These are phyloP conservation scores for Dolichoris vasculosae DNA, from an alignment of 1,140 invertebrate genomes.

Conservation along the genomic window DNA sequence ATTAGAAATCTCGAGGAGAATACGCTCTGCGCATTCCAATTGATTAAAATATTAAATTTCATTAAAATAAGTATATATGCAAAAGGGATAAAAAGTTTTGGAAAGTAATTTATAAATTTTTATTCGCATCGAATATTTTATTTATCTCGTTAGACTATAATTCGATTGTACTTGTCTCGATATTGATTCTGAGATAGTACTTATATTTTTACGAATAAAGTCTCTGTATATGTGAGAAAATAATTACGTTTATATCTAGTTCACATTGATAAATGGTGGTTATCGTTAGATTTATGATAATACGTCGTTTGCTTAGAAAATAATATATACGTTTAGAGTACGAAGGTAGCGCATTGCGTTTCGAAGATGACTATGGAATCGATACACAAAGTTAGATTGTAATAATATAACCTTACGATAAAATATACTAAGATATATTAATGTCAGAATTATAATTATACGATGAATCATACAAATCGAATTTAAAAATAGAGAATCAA, in stretches of 20 bases:
- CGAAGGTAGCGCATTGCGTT: background rate
- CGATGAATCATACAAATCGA: background rate
- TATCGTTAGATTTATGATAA: background rate
- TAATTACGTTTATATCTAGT: background rate
- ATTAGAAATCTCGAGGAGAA: background rate
- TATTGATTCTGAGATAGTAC: background rate
- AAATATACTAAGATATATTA: background rate
- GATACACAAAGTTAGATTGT: background rate
- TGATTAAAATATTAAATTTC: background rate
- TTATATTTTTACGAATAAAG: background rate
- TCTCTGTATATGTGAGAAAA: background rate
- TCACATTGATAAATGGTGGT: background rate
- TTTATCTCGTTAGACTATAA: background rate
- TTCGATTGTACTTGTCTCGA: background rate
- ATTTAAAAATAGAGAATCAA: background rate
- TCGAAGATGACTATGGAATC: background rate
- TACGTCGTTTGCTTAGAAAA: background rate
- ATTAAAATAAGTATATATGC: background rate
- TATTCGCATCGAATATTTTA: background rate
- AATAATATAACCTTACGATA: background rate
- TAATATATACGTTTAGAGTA: background rate
- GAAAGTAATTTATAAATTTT: background rate
- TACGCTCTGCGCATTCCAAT: background rate
- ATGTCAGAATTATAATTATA: background rate
- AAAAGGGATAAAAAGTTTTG: background rate